phyloP scores from a whole-genome alignment of 1,140 invertebrate genomes.

The Stenopsyche tienmushanensis region DNA sequence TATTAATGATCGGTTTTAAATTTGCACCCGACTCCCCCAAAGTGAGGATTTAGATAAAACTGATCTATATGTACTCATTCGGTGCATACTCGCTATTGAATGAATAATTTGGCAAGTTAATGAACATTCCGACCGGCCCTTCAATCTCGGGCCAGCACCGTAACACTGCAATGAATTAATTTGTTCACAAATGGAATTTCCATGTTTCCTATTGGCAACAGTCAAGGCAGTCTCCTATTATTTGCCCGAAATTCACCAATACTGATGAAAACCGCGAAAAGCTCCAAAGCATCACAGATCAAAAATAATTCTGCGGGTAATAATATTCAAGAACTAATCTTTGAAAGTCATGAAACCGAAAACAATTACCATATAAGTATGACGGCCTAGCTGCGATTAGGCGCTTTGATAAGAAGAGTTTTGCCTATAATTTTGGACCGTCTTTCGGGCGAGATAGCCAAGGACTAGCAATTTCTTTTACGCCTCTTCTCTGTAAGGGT shows the following conservation, averaged over 20 bases:
- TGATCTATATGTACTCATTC: too few species aligned
- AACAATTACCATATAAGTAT: neutral
- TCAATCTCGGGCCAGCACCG: neutral
- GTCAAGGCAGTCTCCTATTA: neutral
- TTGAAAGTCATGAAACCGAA: neutral
- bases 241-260: too few species aligned
- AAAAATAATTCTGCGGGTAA: too few species aligned
- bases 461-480: conserved; percentile 5
- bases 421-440: neutral
- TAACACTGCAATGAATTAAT: conserved; percentile 3
- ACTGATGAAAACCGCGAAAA: too few species aligned
- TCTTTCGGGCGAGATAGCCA: neutral
- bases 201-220: neutral
- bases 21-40: too few species aligned
- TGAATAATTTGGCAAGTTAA: conserved; percentile 7
- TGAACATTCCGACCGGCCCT: neutral
- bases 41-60: too few species aligned
- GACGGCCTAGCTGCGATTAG: neutral
- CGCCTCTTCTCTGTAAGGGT: neutral
- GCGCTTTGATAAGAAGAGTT: neutral
- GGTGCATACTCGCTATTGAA: neutral
- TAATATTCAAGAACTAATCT: too few species aligned
- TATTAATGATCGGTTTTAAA: too few species aligned
- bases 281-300: too few species aligned
- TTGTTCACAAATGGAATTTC: conserved; percentile 8